Base-by-base conservation (phyloP, 2,797 vertebrate species). In the Chanos chanos region DNA sequence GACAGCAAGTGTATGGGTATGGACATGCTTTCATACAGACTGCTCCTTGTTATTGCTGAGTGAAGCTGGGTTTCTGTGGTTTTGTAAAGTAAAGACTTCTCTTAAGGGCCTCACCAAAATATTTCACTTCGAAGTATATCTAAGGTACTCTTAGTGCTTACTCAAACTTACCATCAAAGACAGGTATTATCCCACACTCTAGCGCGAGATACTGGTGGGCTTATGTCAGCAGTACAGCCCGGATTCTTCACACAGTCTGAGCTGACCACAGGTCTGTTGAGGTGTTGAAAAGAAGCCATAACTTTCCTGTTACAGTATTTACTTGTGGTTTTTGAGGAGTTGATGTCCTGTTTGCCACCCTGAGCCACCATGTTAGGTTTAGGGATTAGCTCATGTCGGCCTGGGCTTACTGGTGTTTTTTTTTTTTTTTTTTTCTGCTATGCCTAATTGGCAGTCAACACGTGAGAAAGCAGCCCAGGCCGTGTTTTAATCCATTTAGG, bases 301-400 rank as follows among this genome's bases (percentile, higher is more conserved):
- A 41, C 31, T 63, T 56, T 41, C 53, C 45, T 43, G 24, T 1
- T 25, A 10, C 28, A 16, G 15, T 49, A 19, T 75, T 64, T 67
- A 44, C 45, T 44, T 72, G 27, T 70, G 61, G 64, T 39, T 61
- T 34, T 9, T 43, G 50, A 61, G 37, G 50, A 63, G 72, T 74
- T 47, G 57, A 47, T 64, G 63, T 61, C 51, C 55, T 53, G 13
- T 34, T 60, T 56, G 58, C 57, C 68, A 68, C 71, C n/a, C 64
- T 66, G 62, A 66, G 41, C 37, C 54, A 31, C 12, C 51, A 36
- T 56, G 59, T 67, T 51, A 49, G 47, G 40, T 61, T 69, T 60
- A 52, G 24, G 55, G 30, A 61, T 59, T 50, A 56, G 30, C 45
- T 40, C 3, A n/a, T 57, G 52, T 62, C 19, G 43, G 34, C 41